Evolutionary conservation across 2,888 invertebrate genomes (phyloP).

Genomic region (Catocala sponsa): DNA sequence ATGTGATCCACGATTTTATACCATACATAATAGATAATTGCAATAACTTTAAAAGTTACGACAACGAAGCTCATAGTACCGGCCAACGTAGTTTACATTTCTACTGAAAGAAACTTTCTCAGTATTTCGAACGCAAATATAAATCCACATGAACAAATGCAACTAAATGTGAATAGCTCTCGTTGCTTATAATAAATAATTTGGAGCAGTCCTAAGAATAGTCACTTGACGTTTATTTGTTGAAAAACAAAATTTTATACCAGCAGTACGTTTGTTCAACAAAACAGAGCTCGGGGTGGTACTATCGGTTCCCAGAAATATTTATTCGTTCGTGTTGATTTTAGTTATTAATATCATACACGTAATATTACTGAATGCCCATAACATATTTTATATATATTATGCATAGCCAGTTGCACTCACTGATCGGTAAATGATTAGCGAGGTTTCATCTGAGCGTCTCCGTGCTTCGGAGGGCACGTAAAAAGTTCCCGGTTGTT

Average conservation of each 20-base stretch:
- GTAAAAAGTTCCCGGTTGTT: too few relatives aligned
- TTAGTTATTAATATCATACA: too few relatives aligned
- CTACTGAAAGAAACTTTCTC: conserved; percentile 10
- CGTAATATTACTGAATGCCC: too few relatives aligned
- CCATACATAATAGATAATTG: too few relatives aligned
- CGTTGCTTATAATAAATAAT: conserved; percentile 29
- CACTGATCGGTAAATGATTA: too few relatives aligned
- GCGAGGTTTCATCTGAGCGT: too few relatives aligned
- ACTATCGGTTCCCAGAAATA: conserved; percentile 13
- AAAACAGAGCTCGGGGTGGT: conserved; percentile 17
- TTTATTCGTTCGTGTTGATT: too few relatives aligned
- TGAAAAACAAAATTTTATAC: conserved; percentile 34
- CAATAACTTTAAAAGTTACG: neutral
- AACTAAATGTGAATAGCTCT: conserved; percentile 20
- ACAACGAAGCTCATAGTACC: neutral
- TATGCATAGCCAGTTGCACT: too few relatives aligned
- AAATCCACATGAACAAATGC: conserved; percentile 14
- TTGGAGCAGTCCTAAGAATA: conserved; percentile 25
- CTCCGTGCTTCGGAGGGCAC: too few relatives aligned
- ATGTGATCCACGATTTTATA: too few relatives aligned
- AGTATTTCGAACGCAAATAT: conserved; percentile 6
- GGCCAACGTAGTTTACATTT: neutral
- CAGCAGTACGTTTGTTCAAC: conserved; percentile 29
- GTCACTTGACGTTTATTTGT: conserved; percentile 31
- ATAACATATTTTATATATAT: too few relatives aligned